phyloP scores from a whole-genome alignment of 2,113 vertebrate genomes.

The Nestor notabilis region DNA sequence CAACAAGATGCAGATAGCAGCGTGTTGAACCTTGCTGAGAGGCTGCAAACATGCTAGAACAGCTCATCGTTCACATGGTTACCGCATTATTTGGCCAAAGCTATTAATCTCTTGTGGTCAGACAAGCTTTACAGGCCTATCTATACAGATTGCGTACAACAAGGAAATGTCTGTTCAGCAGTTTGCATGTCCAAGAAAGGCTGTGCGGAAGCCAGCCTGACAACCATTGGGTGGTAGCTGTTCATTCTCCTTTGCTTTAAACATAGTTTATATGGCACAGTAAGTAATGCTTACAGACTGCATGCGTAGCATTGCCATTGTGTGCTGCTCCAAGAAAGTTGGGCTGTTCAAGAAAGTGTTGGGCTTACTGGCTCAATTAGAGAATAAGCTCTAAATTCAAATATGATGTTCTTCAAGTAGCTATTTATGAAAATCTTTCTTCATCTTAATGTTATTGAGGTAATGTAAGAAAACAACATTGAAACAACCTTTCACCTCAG shows the following conservation, averaged over 20 bases:
- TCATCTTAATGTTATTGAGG: background rate
- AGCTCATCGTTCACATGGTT: conserved; percentile 80
- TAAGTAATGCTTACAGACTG: background rate
- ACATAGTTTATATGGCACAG: background rate
- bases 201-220: conserved; percentile 40
- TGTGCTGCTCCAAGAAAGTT: background rate
- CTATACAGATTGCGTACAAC: conserved; percentile 69
- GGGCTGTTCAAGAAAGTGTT: background rate
- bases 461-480: background rate
- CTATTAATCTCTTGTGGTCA: conserved; percentile 80
- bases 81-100: conserved; percentile 78
- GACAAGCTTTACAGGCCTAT: conserved; percentile 74
- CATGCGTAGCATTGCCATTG: background rate
- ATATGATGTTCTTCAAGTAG: background rate
- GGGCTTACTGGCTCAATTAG: background rate
- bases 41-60: conserved; percentile 77
- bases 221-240: conserved; percentile 45
- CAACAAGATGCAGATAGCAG: conserved; percentile 81
- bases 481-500: conserved; percentile 4
- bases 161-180: conserved; percentile 75
- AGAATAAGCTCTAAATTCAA: background rate
- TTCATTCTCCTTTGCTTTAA: conserved; percentile 23
- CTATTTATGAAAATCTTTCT: background rate
- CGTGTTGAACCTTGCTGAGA: conserved; percentile 73
- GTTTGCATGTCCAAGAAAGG: conserved; percentile 42